phyloP scores from a whole-genome alignment of 2,888 invertebrate species.

The Schrankia costaestrigalis region DNA sequence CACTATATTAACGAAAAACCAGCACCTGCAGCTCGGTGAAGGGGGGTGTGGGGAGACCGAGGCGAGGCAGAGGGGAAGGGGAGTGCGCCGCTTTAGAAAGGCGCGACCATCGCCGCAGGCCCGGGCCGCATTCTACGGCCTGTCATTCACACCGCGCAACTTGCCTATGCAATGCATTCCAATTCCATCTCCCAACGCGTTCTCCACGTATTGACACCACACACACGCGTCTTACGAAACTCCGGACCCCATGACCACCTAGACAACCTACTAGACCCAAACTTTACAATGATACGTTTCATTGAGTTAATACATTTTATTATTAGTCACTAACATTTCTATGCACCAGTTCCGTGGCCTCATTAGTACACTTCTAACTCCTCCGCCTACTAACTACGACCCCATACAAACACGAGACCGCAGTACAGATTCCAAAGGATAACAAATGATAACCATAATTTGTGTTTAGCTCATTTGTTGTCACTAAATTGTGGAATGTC shows the following conservation, averaged over 20 bases:
- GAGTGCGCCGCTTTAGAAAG: conserved; percentile 79
- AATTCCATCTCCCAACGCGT: conserved; percentile 75
- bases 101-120: conserved; percentile 80
- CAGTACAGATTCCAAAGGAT: conserved; percentile 69
- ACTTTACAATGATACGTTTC: conserved; percentile 61
- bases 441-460: conserved; percentile 78
- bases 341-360: conserved; percentile 73
- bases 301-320: conserved; percentile 71
- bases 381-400: conserved; percentile 53
- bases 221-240: conserved; percentile 66
- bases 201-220: conserved; percentile 58
- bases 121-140: conserved; percentile 80
- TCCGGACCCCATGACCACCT: conserved; percentile 49
- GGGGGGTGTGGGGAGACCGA: conserved; percentile 54
- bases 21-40: conserved; percentile 73
- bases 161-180: conserved; percentile 80
- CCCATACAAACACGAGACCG: conserved; percentile 55
- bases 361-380: conserved; percentile 54
- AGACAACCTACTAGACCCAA: conserved; percentile 55
- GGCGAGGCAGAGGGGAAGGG: conserved; percentile 51
- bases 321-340: conserved; percentile 62
- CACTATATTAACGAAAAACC: too few relatives aligned
- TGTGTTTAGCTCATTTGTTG: conserved; percentile 81
- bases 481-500: conserved; percentile 81
- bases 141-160: conserved; percentile 80